These are phyloP conservation scores for Sphaerolaimus hirsutus DNA, from an alignment of 2,888 invertebrate genomes.

Conservation along the genomic window DNA sequence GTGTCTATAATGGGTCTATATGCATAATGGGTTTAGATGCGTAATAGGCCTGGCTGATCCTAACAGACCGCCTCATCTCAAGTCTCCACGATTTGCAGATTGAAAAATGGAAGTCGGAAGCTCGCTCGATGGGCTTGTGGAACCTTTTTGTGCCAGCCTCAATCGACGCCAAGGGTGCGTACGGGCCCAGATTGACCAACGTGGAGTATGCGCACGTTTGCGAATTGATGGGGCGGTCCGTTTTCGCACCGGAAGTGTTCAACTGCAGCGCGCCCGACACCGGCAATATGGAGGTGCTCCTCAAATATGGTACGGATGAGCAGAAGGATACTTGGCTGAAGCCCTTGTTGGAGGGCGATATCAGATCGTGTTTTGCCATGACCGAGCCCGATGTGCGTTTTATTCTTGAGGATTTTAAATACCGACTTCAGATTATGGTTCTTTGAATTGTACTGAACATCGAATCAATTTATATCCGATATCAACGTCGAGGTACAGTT, in stretches of 20 bases:
- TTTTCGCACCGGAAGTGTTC: constrained; percentile 28
- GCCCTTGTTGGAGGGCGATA: constrained; percentile 27
- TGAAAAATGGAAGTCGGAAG: constrained; percentile 20
- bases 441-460: no score
- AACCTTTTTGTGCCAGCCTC: constrained; percentile 27
- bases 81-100: no score
- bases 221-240: constrained; percentile 28
- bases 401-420: neutral
- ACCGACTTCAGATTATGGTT: no score
- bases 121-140: constrained; percentile 28
- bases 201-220: constrained; percentile 31
- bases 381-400: constrained; percentile 25
- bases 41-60: no score
- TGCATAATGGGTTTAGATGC: no score
- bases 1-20: no score
- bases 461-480: no score
- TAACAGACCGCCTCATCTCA: no score
- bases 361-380: constrained; percentile 29
- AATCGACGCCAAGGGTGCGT: constrained; percentile 8
- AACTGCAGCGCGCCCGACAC: constrained; percentile 33
- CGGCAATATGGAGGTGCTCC: constrained; percentile 32
- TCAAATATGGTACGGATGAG: constrained; percentile 28
- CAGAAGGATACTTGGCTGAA: constrained; percentile 26
- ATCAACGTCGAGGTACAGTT: no score
- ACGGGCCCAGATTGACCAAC: constrained; percentile 26